Conservation (phyloP, 64 coral and sea anemone genomes). For the Montipora capricornis region DNA sequence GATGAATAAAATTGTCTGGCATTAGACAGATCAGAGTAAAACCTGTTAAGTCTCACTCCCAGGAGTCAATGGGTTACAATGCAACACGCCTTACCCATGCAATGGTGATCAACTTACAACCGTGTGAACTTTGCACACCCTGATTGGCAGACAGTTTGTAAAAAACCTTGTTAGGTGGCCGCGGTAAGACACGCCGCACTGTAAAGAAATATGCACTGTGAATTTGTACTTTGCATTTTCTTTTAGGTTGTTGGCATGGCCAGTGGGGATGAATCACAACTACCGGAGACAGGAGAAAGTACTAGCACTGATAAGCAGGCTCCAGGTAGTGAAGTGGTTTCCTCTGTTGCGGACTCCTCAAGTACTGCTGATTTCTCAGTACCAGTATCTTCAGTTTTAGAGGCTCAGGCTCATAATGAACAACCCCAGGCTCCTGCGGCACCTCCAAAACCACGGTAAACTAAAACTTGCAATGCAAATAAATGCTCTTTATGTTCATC, state of each 20-base stretch:
- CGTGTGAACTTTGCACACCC: no score
- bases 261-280: neutral
- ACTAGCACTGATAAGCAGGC: neutral
- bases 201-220: no score
- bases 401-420: neutral
- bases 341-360: neutral
- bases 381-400: neutral
- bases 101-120: no score
- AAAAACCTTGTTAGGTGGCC: no score
- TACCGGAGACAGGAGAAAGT: neutral
- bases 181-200: no score
- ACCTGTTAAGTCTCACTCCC: no score
- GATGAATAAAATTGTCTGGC: no score
- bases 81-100: no score
- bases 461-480: neutral
- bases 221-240: neutral
- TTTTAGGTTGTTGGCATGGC: neutral
- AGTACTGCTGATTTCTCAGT: neutral
- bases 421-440: neutral
- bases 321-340: neutral
- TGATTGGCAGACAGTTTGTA: no score
- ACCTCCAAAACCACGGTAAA: slow-evolving; percentile 27
- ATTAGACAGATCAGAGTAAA: no score
- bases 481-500: neutral
- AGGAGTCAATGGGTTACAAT: no score